Conservation (phyloP, 2,888 invertebrate genomes). For the Belgica antarctica region DNA sequence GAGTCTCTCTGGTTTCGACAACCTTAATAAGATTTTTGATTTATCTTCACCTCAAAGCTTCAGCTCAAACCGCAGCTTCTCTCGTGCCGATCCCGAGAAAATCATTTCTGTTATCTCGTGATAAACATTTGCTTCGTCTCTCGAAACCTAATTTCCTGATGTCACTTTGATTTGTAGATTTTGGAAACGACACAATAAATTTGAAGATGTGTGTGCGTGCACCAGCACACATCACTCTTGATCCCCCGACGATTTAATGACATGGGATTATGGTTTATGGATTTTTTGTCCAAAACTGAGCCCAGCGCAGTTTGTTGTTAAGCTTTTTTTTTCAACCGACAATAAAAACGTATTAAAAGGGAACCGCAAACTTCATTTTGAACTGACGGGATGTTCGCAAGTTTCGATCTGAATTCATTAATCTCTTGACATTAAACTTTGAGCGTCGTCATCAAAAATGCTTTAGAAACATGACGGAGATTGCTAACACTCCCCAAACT, state of each 20-base stretch:
- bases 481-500: too few species aligned
- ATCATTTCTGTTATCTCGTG: background rate
- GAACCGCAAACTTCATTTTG: conserved; percentile 4
- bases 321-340: background rate
- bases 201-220: too few species aligned
- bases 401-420: too few species aligned
- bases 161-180: conserved; percentile 39
- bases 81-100: background rate
- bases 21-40: conserved; percentile 12
- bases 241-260: conserved; percentile 40
- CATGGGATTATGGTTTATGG: conserved; percentile 43
- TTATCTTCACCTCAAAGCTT: background rate
- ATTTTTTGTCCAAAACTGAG: too few species aligned
- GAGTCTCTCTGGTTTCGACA: background rate
- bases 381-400: too few species aligned
- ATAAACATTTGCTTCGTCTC: conserved; percentile 2
- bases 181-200: background rate
- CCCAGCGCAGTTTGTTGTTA: background rate
- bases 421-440: too few species aligned
- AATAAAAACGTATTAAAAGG: too few species aligned
- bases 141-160: conserved; percentile 43
- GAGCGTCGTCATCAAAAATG: too few species aligned
- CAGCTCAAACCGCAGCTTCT: background rate
- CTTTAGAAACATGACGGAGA: too few species aligned
- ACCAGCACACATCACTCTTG: too few species aligned